These are phyloP conservation scores for Fabriciana adippe DNA, from an alignment of 2,888 invertebrate species.

Conservation along the genomic window DNA sequence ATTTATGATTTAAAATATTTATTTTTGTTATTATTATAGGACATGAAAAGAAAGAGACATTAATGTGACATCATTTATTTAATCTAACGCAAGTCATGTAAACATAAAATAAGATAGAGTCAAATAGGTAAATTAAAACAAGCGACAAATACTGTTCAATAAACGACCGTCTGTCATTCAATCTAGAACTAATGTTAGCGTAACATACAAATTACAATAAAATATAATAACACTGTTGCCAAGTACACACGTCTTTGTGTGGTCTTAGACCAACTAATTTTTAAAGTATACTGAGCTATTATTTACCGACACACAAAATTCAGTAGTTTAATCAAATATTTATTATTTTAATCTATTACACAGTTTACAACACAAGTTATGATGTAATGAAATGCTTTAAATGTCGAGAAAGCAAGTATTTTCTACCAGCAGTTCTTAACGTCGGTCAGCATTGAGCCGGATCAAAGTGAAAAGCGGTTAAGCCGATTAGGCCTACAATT, in stretches of 20 bases:
- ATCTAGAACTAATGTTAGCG: slow-evolving; percentile 51
- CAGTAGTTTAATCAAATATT: slow-evolving; percentile 1
- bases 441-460: neutral
- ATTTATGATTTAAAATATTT: neutral
- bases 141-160: slow-evolving; percentile 45
- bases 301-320: slow-evolving; percentile 3
- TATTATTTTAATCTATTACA: slow-evolving; percentile 1
- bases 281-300: neutral
- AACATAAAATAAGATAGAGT: slow-evolving; percentile 50
- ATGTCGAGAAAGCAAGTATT: slow-evolving; percentile 11
- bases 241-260: neutral
- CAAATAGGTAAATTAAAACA: slow-evolving; percentile 49
- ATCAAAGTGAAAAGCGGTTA: slow-evolving; percentile 10
- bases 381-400: neutral
- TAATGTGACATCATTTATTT: slow-evolving; percentile 53
- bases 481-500: neutral
- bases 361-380: neutral
- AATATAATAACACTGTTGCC: neutral
- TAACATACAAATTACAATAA: neutral
- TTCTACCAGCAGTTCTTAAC: neutral
- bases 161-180: slow-evolving; percentile 15
- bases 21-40: neutral
- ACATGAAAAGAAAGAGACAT: neutral
- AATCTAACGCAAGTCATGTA: slow-evolving; percentile 66
- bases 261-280: slow-evolving; percentile 1